Evolutionary conservation across 2,797 vertebrate genomes (phyloP).

Genomic region (Chaenodraco wilsoni): DNA sequence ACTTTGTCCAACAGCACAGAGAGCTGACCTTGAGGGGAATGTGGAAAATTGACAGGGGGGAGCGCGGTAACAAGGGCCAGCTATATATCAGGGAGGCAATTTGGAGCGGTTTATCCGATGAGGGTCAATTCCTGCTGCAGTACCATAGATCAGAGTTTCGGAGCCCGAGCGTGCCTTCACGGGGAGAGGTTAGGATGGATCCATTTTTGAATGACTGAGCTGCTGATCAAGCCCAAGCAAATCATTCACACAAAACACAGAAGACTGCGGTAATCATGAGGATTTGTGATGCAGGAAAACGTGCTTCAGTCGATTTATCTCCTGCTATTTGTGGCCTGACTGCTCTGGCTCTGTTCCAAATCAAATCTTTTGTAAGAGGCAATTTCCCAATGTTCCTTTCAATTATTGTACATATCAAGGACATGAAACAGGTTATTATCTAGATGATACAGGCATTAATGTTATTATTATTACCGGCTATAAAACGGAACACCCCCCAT

Average conservation of each 20-base stretch:
- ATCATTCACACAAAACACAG: slow-evolving; percentile 72
- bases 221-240: slow-evolving; percentile 69
- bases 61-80: slow-evolving; percentile 80
- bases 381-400: slow-evolving; percentile 59
- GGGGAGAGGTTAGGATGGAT: slow-evolving; percentile 67
- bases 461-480: slow-evolving; percentile 53
- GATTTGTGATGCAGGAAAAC: slow-evolving; percentile 74
- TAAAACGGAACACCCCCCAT: slow-evolving; percentile 64
- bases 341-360: slow-evolving; percentile 55
- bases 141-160: slow-evolving; percentile 81
- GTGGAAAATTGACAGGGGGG: slow-evolving; percentile 78
- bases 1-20: slow-evolving; percentile 74
- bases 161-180: slow-evolving; percentile 61
- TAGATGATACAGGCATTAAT: slow-evolving; percentile 56
- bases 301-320: slow-evolving; percentile 73
- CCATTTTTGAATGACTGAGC: slow-evolving; percentile 73
- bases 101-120: slow-evolving; percentile 85
- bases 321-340: slow-evolving; percentile 62
- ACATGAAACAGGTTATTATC: slow-evolving; percentile 61
- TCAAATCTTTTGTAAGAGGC: slow-evolving; percentile 65
- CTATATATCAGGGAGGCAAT: slow-evolving; percentile 86
- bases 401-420: slow-evolving; percentile 69
- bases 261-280: slow-evolving; percentile 71
- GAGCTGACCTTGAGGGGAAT: slow-evolving; percentile 83
- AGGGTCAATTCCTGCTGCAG: slow-evolving; percentile 82